Base-by-base conservation (phyloP, 2,113 vertebrate genomes). In the Philantomba maxwellii region DNA sequence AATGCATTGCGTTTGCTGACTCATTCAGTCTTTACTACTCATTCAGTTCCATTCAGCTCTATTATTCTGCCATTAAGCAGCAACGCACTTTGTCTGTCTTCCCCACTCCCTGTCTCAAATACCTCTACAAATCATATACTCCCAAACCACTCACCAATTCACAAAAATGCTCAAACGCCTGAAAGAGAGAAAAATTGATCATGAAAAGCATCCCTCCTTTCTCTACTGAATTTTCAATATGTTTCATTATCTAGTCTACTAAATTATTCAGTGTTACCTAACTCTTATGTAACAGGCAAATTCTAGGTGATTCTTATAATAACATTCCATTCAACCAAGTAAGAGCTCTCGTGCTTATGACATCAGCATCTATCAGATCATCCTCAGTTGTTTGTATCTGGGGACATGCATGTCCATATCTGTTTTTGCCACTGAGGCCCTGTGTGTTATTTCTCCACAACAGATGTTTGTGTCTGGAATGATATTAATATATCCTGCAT, bases 231-330 rank as follows among this genome's bases (percentile, higher is more conserved):
- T 87, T 93, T 94, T 77, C n/a, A 96, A 15, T 36, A 49, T 36
- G 21, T 64, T 95, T 89, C 19, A 92, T 66, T 90, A 17, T 87
- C 43, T 81, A 43, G 33, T 86, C 85, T 47, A 66, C 26, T 83
- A 58, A 83, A 62, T 82, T 73, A 62, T 12, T 47, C 33, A 36
- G 2, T 51, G 28, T 8, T 82, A 30, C 39, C 70, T 82, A 39
- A 55, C 77, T 83, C 23, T 47, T 57, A 99, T 98, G 64, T 98
- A 98, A 95, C 98, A 98, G 66, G 98, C 98, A 87, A 98, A 98
- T 87, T 98, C 98, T 91, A 99, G 99, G 99, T 99, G 98, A 33
- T 81, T 8, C 17, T 66, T 51, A 60, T 47, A 88, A 58, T 62
- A 75, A 26, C 33, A 49, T 25, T 30, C 43, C 5, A 33, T 26